These are phyloP conservation scores for Kradibia gibbosae DNA, from an alignment of 1,140 invertebrate species.

Conservation along the genomic window DNA sequence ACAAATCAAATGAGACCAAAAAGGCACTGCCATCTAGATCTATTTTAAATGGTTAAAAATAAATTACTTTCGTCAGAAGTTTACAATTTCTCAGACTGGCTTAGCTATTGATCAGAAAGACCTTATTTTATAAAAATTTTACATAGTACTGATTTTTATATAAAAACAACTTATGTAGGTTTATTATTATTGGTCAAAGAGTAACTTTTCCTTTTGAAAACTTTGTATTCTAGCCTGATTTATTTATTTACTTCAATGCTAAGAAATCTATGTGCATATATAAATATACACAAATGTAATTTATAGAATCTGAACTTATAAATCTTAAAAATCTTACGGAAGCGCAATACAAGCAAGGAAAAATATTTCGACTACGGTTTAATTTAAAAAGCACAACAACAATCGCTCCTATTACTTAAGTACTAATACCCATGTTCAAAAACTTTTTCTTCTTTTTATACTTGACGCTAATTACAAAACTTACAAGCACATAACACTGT, in stretches of 20 bases:
- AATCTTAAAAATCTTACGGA: not conserved
- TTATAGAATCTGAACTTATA: not conserved
- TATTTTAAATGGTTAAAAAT: not conserved
- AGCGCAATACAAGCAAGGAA: not conserved
- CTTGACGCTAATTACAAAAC: too few species aligned
- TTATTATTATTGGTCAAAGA: not conserved
- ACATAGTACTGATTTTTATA: not conserved
- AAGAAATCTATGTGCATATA: not conserved
- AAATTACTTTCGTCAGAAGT: not conserved
- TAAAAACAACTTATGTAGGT: not conserved
- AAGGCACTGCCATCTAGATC: not conserved
- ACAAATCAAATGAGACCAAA: not conserved
- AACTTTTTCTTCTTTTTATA: too few species aligned
- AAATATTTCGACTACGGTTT: too few species aligned
- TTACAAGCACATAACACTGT: too few species aligned
- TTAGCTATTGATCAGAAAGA: not conserved
- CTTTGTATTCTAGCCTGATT: not conserved
- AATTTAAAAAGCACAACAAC: too few species aligned
- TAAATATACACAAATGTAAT: not conserved
- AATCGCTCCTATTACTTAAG: too few species aligned
- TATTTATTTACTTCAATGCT: not conserved
- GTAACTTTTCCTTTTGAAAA: slow-evolving; percentile 3
- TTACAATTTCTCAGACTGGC: not conserved
- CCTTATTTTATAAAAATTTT: not conserved
- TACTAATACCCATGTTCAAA: too few species aligned